Conservation (phyloP, 2,888 invertebrate genomes). For the Microplitis deprimator region DNA sequence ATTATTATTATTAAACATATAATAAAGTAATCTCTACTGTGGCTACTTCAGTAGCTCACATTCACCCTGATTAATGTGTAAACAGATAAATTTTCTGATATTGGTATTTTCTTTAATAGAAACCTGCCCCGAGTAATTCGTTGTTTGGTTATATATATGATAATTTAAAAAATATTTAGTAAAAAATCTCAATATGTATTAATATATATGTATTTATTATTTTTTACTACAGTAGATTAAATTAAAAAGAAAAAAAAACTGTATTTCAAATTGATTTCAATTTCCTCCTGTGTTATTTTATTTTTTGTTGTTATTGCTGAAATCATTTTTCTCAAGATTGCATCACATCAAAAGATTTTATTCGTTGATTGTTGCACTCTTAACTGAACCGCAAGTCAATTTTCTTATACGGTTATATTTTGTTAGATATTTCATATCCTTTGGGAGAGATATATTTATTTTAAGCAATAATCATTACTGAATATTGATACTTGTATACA, state of each 20-base stretch:
- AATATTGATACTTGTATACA: neutral
- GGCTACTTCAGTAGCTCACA: neutral
- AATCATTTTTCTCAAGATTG: neutral
- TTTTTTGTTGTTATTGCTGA: neutral
- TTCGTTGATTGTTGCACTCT: neutral
- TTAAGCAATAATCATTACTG: neutral
- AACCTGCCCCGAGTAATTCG: too few species aligned
- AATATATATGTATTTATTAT: neutral
- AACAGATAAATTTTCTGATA: neutral
- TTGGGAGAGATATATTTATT: too few species aligned
- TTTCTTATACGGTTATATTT: neutral
- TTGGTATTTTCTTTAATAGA: neutral
- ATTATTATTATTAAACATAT: neutral
- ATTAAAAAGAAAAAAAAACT: neutral
- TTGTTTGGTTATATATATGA: too few species aligned
- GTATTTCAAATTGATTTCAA: neutral
- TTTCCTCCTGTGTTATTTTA: neutral
- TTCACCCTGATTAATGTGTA: neutral
- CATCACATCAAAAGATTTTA: neutral
- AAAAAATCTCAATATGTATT: too few species aligned
- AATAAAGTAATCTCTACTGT: constrained; percentile 2
- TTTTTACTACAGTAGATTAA: neutral
- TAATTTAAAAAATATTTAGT: too few species aligned
- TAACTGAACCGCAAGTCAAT: neutral
- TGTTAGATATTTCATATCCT: too few species aligned